A percentile compares a stretch with the other conserved stretches of the same genome.
Evolutionary conservation across 2,888 invertebrate genomes (phyloP).

Genomic region (Campoplex capitator): DNA sequence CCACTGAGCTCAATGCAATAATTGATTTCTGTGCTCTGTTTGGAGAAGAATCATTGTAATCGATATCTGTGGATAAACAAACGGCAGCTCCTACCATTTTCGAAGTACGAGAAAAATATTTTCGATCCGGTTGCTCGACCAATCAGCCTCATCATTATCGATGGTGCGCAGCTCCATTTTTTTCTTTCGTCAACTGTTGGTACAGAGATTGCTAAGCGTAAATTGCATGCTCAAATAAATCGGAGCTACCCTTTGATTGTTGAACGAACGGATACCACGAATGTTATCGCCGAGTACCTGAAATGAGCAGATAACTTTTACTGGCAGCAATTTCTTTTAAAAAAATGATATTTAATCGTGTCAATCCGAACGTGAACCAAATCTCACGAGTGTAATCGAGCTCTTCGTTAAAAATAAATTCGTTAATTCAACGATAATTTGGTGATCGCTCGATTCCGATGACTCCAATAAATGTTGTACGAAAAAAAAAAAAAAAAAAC

Average conservation of each 20-base stretch:
- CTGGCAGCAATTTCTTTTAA: not conserved
- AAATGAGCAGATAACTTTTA: not conserved
- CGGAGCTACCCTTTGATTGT: constrained; percentile 9
- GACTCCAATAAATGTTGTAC: too few relatives aligned
- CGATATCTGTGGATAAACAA: constrained; percentile 24
- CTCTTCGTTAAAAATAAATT: not conserved
- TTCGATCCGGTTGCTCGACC: not conserved
- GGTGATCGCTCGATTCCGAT: too few relatives aligned
- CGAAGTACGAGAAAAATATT: not conserved
- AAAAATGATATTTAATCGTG: not conserved
- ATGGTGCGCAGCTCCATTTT: constrained; percentile 6
- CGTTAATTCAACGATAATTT: too few relatives aligned
- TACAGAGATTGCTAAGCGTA: not conserved
- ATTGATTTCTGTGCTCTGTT: constrained; percentile 40
- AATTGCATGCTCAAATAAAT: constrained; percentile 5
- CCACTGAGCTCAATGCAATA: constrained; percentile 1
- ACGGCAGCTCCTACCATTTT: constrained; percentile 2
- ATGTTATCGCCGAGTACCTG: not conserved
- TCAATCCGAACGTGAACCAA: not conserved
- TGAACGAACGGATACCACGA: not conserved
- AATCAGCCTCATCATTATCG: constrained; percentile 22
- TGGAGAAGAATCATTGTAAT: constrained; percentile 3
- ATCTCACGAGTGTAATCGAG: not conserved
- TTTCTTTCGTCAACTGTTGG: not conserved
- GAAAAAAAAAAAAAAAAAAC: too few relatives aligned